Conservation (phyloP, 2,113 vertebrate genomes). For the Gila orcuttii region DNA sequence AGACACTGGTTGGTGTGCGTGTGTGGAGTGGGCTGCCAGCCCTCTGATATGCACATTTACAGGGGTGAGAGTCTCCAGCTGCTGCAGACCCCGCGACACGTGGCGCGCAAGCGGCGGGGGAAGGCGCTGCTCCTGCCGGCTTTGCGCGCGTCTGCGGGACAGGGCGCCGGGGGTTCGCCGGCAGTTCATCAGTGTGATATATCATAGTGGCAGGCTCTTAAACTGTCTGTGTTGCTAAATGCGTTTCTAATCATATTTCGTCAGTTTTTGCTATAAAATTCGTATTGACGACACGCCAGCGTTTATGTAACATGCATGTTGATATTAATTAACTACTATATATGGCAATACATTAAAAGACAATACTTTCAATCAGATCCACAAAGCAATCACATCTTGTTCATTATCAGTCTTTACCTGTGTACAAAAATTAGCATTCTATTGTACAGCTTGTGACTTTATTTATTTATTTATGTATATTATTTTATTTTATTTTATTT, state of each 20-base stretch:
- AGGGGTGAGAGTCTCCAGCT: slow-evolving; percentile 71
- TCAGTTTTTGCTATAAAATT: not conserved
- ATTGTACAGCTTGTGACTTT: not conserved
- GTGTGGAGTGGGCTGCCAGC: slow-evolving; percentile 5
- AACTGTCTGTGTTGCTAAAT: not conserved
- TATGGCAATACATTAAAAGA: not conserved
- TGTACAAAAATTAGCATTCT: not conserved
- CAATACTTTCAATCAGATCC: not conserved
- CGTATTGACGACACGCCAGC: not conserved
- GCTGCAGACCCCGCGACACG: slow-evolving; percentile 74
- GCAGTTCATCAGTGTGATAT: slow-evolving; percentile 68
- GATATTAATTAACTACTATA: not conserved
- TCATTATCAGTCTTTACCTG: not conserved
- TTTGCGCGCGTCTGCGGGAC: slow-evolving; percentile 74
- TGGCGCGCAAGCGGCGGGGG: slow-evolving; percentile 76
- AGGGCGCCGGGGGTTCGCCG: slow-evolving; percentile 68
- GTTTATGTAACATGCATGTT: not conserved
- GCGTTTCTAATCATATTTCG: not conserved
- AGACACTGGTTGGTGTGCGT: slow-evolving; percentile 4
- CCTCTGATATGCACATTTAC: slow-evolving; percentile 53
- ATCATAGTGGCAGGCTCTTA: slow-evolving; percentile 43
- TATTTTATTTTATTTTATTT: not conserved
- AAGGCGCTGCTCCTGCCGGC: slow-evolving; percentile 73
- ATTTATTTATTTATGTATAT: too few species aligned
- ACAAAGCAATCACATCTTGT: not conserved